Evolutionary conservation across 2,888 invertebrate genomes (phyloP).

Genomic region (Rhagophthalmus giganteus): DNA sequence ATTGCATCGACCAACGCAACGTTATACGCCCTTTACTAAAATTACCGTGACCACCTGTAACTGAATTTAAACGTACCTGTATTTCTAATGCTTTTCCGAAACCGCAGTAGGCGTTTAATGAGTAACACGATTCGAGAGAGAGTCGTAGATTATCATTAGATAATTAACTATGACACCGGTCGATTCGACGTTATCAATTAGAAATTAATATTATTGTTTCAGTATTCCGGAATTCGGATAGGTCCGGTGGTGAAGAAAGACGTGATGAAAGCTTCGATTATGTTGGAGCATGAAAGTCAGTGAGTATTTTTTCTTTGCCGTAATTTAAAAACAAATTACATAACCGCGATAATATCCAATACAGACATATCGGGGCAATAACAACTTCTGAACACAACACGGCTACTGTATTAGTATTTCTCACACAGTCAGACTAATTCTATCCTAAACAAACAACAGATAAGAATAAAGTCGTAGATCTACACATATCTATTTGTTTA

Average conservation of each 20-base stretch:
- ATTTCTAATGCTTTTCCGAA: too few species aligned
- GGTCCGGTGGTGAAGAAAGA: conserved; percentile 99
- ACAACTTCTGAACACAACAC: conserved; percentile 26
- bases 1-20: conserved; percentile 23
- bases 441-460: conserved; percentile 40
- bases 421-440: conserved; percentile 38
- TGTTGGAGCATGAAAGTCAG: conserved; percentile 97
- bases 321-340: neutral
- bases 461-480: conserved; percentile 37
- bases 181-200: too few species aligned
- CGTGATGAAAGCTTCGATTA: conserved; percentile 99
- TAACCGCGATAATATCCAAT: neutral
- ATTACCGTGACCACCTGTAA: conserved; percentile 9
- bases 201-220: too few species aligned
- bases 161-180: too few species aligned
- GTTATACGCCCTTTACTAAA: conserved; percentile 15
- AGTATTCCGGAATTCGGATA: conserved; percentile 98
- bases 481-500: conserved; percentile 30
- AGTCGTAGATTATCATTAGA: too few species aligned
- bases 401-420: conserved; percentile 40
- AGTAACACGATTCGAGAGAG: too few species aligned
- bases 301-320: conserved; percentile 58
- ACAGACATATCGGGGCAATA: conserved; percentile 3
- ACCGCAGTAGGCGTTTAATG: too few species aligned
- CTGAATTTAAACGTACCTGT: neutral